phyloP scores from a whole-genome alignment of 2,113 vertebrate species.

The Hippocampus guttulatus region DNA sequence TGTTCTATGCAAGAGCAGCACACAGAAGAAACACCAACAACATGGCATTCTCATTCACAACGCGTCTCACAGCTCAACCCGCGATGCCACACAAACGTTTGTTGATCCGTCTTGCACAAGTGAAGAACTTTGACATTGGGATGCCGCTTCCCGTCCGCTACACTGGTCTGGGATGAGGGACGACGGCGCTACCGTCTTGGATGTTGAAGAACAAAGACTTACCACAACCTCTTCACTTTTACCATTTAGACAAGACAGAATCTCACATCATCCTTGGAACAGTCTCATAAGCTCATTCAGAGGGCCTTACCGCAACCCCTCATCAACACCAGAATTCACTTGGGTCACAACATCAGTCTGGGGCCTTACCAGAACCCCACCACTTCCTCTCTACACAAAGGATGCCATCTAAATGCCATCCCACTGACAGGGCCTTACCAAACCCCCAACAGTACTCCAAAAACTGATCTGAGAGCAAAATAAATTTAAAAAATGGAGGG shows the following conservation, averaged over 20 bases:
- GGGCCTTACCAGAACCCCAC: slow-evolving; percentile 70
- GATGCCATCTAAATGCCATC: slow-evolving; percentile 34
- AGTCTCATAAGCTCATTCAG: slow-evolving; percentile 17
- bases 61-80: slow-evolving; percentile 4
- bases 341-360: slow-evolving; percentile 30
- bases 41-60: slow-evolving; percentile 7
- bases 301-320: slow-evolving; percentile 45
- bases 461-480: slow-evolving; percentile 31
- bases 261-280: slow-evolving; percentile 22
- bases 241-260: slow-evolving; percentile 29
- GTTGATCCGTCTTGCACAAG: slow-evolving; percentile 35
- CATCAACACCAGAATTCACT: slow-evolving; percentile 32
- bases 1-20: slow-evolving; percentile 2
- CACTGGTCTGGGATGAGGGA: slow-evolving; percentile 42
- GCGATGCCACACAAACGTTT: slow-evolving; percentile 17
- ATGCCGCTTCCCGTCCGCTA: slow-evolving; percentile 42
- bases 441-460: slow-evolving; percentile 52
- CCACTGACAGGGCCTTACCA: slow-evolving; percentile 67
- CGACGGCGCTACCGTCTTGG: slow-evolving; percentile 18
- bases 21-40: slow-evolving; percentile 4
- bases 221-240: slow-evolving; percentile 28
- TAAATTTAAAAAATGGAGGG: background rate
- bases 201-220: slow-evolving; percentile 38
- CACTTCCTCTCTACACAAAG: slow-evolving; percentile 21
- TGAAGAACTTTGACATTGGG: slow-evolving; percentile 41